Percentiles rank a stretch among this genome's conserved stretches.
Conservation (phyloP, 2,113 vertebrate species). For the Xerus inauris region DNA sequence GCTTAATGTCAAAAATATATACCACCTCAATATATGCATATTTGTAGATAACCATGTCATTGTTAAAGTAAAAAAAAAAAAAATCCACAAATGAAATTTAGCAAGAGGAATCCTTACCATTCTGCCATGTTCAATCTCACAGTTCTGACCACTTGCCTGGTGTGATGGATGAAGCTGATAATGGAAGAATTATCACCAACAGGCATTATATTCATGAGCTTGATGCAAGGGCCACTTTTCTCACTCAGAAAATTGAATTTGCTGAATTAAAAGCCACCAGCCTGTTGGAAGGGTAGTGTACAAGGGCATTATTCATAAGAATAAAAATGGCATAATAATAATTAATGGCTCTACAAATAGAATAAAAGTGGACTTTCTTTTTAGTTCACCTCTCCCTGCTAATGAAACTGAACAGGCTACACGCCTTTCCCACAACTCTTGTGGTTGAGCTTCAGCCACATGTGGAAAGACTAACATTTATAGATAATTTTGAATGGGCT, state of each 20-base stretch:
- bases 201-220: constrained; percentile 30
- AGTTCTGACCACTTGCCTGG: constrained; percentile 28
- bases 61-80: constrained; percentile 26
- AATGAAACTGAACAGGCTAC: not conserved
- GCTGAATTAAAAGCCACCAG: constrained; percentile 59
- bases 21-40: not conserved
- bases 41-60: not conserved
- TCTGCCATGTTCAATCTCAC: not conserved
- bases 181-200: constrained; percentile 41
- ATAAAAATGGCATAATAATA: constrained; percentile 47
- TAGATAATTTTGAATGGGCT: constrained; percentile 2
- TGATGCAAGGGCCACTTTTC: constrained; percentile 43
- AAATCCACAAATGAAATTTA: constrained; percentile 46
- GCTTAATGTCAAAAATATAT: constrained; percentile 38
- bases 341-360: constrained; percentile 13
- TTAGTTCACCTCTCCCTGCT: not conserved
- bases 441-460: not conserved
- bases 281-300: not conserved
- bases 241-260: constrained; percentile 67
- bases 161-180: constrained; percentile 52
- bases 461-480: constrained; percentile 2
- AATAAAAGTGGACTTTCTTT: constrained; percentile 9
- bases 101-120: constrained; percentile 22
- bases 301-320: constrained; percentile 42
- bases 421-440: not conserved